Percentiles rank a stretch among this genome's conserved stretches.
These are phyloP conservation scores for Osedax frankpressi DNA, from an alignment of 2,888 invertebrate genomes.

Conservation along the genomic window DNA sequence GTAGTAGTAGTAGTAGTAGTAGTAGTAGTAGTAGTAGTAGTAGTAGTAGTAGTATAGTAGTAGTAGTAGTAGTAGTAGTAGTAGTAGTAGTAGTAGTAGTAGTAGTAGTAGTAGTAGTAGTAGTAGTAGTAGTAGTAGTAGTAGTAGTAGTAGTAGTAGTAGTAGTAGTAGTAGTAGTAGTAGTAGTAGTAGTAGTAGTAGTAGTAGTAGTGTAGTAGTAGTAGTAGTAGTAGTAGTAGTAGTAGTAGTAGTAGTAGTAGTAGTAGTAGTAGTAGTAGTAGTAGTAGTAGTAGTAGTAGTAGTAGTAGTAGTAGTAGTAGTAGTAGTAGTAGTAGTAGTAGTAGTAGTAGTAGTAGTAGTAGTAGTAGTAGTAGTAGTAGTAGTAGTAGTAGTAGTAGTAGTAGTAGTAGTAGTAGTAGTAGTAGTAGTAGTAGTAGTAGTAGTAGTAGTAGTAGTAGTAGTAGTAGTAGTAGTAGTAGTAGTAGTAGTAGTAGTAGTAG, in stretches of 20 bases:
- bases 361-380: constrained; percentile 19
- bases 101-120: constrained; percentile 17
- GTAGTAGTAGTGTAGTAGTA: constrained; percentile 15
- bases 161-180: constrained; percentile 17
- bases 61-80: constrained; percentile 20
- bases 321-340: constrained; percentile 17
- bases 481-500: constrained; percentile 7
- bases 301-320: constrained; percentile 20
- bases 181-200: constrained; percentile 20
- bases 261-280: constrained; percentile 14
- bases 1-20: constrained; percentile 4
- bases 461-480: constrained; percentile 18
- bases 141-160: constrained; percentile 19
- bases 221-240: not conserved
- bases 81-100: constrained; percentile 20
- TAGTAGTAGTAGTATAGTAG: too few species aligned
- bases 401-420: constrained; percentile 20
- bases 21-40: constrained; percentile 14
- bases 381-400: constrained; percentile 17
- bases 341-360: constrained; percentile 20
- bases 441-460: constrained; percentile 10
- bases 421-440: constrained; percentile 18
- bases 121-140: constrained; percentile 20
- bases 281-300: constrained; percentile 20
- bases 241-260: constrained; percentile 8